phyloP scores from a whole-genome alignment of 2,113 vertebrate species.

The Hippoglossus stenolepis region DNA sequence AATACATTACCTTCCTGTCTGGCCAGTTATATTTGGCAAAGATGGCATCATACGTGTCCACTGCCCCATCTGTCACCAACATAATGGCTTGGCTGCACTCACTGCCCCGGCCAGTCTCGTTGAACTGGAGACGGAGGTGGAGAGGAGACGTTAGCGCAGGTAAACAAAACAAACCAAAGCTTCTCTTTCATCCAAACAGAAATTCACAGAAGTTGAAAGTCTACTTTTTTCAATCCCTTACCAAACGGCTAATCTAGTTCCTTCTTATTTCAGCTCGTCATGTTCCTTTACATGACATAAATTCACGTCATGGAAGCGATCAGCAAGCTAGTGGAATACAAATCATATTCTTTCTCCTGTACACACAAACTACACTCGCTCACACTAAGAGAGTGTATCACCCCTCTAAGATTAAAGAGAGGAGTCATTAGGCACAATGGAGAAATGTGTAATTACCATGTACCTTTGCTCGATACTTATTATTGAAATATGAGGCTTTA shows the following conservation, averaged over 20 bases:
- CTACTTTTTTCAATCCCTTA: background rate
- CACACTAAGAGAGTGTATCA: too few species aligned
- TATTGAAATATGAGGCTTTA: too few species aligned
- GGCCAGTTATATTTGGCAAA: slow-evolving; percentile 98
- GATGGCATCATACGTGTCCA: slow-evolving; percentile 95
- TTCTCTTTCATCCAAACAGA: background rate
- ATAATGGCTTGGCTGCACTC: slow-evolving; percentile 99
- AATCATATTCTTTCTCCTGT: background rate
- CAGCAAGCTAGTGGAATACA: background rate
- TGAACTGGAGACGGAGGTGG: slow-evolving; percentile 85
- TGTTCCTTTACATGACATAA: background rate
- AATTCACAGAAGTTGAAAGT: too few species aligned
- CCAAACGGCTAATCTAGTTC: background rate
- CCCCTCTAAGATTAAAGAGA: background rate
- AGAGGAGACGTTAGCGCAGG: background rate
- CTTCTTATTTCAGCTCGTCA: background rate
- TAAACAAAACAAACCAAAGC: slow-evolving; percentile 8
- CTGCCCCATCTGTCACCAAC: slow-evolving; percentile 97
- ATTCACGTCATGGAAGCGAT: background rate
- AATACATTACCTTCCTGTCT: slow-evolving; percentile 92
- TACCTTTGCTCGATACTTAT: background rate
- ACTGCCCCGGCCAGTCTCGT: slow-evolving; percentile 95
- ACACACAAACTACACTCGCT: background rate
- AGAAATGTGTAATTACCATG: background rate
- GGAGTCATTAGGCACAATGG: background rate